These are phyloP conservation scores for Parazoanthus atlanticus DNA, from an alignment of 92 coral and sea anemone genomes.

Conservation along the genomic window DNA sequence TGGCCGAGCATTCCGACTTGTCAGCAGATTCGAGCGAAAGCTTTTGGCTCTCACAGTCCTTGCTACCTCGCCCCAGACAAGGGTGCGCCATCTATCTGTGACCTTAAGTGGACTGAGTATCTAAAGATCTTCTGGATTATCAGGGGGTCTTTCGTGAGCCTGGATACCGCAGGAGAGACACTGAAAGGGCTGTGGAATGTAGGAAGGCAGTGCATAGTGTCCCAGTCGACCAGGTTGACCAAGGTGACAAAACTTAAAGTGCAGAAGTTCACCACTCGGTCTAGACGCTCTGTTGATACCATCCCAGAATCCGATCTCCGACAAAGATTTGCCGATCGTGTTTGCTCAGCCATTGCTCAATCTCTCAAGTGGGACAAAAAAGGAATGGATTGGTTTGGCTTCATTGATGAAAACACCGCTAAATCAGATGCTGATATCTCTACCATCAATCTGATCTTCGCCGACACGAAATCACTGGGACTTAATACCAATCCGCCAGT, in stretches of 20 bases:
- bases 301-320: conserved; percentile 14
- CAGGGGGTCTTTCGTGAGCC: conserved; percentile 47
- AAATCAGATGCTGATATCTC: background rate
- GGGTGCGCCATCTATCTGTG: conserved; percentile 63
- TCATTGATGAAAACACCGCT: background rate
- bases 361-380: background rate
- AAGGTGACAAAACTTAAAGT: conserved; percentile 46
- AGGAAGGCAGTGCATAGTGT: conserved; percentile 36
- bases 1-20: conserved; percentile 47
- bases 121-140: conserved; percentile 64
- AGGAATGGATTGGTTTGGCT: conserved; percentile 11
- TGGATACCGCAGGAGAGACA: conserved; percentile 67
- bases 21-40: conserved; percentile 52
- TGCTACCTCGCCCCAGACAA: conserved; percentile 66
- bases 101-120: conserved; percentile 53
- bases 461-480: background rate
- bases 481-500: background rate
- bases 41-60: conserved; percentile 55
- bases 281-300: conserved; percentile 37
- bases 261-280: conserved; percentile 16
- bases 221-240: background rate
- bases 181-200: conserved; percentile 72
- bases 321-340: conserved; percentile 17
- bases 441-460: conserved; percentile 12
- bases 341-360: conserved; percentile 10